Evolutionary conservation across 2,797 vertebrate species (phyloP), one percentile per base, ranked within the genome.

Genomic region (Kryptolebias ocellatus): DNA sequence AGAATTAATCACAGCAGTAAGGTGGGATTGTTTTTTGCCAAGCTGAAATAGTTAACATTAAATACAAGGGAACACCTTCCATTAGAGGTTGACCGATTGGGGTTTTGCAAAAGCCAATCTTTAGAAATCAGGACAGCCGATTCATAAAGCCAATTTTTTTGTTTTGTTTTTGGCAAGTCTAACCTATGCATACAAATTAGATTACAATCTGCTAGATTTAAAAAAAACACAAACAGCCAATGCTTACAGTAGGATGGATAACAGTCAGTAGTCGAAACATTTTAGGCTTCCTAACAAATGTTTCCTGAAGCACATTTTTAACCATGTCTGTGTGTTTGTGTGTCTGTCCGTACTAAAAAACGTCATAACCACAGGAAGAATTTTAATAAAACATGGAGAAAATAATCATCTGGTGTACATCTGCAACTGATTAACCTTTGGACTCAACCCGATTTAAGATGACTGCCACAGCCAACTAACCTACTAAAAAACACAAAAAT

Each of bases 1-100:
- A 76, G 77, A 61, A 64, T 68, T 67, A 64, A 74, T 83, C 79
- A 78, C 74, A 87, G 82, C 74, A 70, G 78, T 53, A 37, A 53
- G 64, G 67, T 69, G 39, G 20, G 20, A 24, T 24, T 47, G 56
- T 39, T 60, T 20, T 62, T 60, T 83, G 83, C 82, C 27, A 62
- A 79, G 84, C 83, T 78, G 81, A 69, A 61, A 70, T 34, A 73
- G 60, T 55, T 81, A 72, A 74, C 47, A 29, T 71, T 74, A 63
- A 57, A 14, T 68, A 49, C 45, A 18, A 50, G 60, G 37, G 9
- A 37, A 14, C 39, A 3, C 11, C 44, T 17, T 45, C 0, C 2
- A 45, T 5, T 46, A 16, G 17, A 46, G 45, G 45, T 46, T n/a
- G 5, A 46, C 45, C 5, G 16, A 46, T 17, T 46, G 5, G 39